A percentile compares a stretch with the other conserved stretches of the same genome.
phyloP scores from a whole-genome alignment of 2,113 vertebrate genomes.

The Hydropotes inermis region DNA sequence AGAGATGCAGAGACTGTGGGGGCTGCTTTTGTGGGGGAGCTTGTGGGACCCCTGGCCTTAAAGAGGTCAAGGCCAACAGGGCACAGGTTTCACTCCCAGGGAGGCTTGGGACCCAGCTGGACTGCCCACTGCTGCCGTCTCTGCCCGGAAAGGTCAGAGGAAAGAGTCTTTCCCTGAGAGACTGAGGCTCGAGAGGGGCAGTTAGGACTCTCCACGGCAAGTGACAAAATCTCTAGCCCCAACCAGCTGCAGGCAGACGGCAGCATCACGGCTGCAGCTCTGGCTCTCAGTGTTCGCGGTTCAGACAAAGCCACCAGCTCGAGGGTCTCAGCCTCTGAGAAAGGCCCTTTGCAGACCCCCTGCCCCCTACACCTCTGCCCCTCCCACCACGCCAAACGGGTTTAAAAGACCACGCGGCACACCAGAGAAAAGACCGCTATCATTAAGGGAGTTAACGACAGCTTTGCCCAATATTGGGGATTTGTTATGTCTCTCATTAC shows the following conservation, averaged over 20 bases:
- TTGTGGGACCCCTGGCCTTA: neutral
- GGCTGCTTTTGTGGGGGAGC: neutral
- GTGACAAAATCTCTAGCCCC: neutral
- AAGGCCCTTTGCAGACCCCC: neutral
- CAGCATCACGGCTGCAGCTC: fast-evolving
- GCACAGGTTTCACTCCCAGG: neutral
- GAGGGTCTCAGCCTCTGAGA: neutral
- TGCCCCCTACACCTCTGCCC: neutral
- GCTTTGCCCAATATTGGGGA: constrained; percentile 17
- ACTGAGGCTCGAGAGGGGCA: neutral
- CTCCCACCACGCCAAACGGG: neutral
- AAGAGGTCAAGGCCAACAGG: neutral
- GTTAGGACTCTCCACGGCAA: neutral
- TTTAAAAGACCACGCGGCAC: neutral
- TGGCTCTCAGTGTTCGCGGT: too few species aligned
- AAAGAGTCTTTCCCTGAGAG: neutral
- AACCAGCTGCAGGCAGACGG: neutral
- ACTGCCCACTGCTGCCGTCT: neutral
- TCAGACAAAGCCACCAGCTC: neutral
- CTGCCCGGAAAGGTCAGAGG: neutral
- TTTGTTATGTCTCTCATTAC: constrained; percentile 58
- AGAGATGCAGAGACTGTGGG: neutral
- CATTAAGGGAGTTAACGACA: constrained; percentile 54
- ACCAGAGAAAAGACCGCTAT: constrained; percentile 31
- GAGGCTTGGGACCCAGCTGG: neutral